Evolutionary conservation across 1,140 invertebrate genomes (phyloP), one percentile per base, ranked within the genome.

Genomic region (Riptortus pedestris): DNA sequence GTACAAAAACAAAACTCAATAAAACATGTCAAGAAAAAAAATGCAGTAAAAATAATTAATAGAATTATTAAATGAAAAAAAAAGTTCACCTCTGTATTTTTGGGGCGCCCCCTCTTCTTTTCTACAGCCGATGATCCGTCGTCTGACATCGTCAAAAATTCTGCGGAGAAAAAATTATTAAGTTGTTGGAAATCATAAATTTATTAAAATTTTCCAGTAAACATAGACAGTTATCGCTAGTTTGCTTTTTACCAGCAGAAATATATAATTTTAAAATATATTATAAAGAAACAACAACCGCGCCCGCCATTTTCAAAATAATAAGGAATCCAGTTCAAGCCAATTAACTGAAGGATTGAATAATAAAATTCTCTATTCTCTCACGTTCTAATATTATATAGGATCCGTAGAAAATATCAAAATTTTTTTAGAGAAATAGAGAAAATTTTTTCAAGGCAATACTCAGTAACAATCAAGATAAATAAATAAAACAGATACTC

Each of bases 141-240:
- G 55, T 67, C 66, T 29, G 66, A 65, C 66, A 67, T 67, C 33
- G 59, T 65, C 9, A 7, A 51, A n/a, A n/a, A n/a, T n/a, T n/a
- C n/a, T n/a, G n/a, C n/a, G 2, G 12, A 12, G 12, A 59, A 12
- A 26, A 59, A 59, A 27, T 24, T 27, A 27, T 27, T 24, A 59
- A 59, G 27, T 24, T 5, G 27, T 5, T 9, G 28, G 27, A 16
- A 22, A 59, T 9, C 12, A 24, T 9, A 18, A 5, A 27, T 5
- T 9, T 18, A 43, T 31, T 24, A 61, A 59, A 24, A 59, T 24
- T 24, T 24, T 27, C 12, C 9, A 24, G 28, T 26, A 9, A 12
- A 59, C 20, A 28, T 9, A 12, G 18, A 59, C 12, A n/a, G n/a
- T n/a, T n/a, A n/a, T n/a, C n/a, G n/a, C n/a, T n/a, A 64, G 26